Percentiles rank a stretch among this genome's conserved stretches.
These are phyloP conservation scores for Deilephila porcellus DNA, from an alignment of 2,888 invertebrate genomes.

Conservation along the genomic window DNA sequence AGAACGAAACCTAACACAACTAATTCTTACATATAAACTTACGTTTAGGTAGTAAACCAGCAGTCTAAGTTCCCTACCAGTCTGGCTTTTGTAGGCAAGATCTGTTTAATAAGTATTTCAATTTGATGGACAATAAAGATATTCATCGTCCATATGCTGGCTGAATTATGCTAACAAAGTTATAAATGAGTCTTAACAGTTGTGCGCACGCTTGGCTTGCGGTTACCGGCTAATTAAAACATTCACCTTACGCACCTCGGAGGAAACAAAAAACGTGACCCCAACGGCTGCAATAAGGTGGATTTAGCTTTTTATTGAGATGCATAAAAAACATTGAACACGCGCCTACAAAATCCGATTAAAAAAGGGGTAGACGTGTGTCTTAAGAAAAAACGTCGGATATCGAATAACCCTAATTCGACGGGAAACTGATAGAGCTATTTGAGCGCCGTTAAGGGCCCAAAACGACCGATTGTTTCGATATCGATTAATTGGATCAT, in stretches of 20 bases:
- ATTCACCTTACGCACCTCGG: constrained; percentile 72
- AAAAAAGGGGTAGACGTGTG: constrained; percentile 81
- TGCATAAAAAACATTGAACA: constrained; percentile 71
- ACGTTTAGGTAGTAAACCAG: not conserved
- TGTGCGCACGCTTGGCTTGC: constrained; percentile 36
- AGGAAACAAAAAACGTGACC: constrained; percentile 76
- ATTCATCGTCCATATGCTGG: constrained; percentile 46
- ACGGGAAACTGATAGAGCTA: constrained; percentile 80
- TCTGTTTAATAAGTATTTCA: not conserved
- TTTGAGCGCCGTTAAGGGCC: constrained; percentile 72
- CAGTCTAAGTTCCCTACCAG: not conserved
- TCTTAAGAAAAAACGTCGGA: constrained; percentile 63
- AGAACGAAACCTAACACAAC: not conserved
- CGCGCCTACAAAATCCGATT: constrained; percentile 80
- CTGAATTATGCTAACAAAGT: constrained; percentile 73
- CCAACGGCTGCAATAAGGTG: constrained; percentile 81
- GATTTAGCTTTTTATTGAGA: constrained; percentile 73
- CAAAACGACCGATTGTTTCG: constrained; percentile 76
- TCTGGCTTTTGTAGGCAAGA: not conserved
- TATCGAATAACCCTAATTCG: constrained; percentile 79
- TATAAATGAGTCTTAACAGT: constrained; percentile 69
- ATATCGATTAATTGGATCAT: constrained; percentile 84
- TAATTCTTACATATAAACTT: not conserved
- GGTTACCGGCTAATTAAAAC: constrained; percentile 73
- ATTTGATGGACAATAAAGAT: constrained; percentile 4